Percentiles rank a stretch among this genome's conserved stretches.
Evolutionary conservation across 53 echinoderm and acorn worm genomes (phyloP).

Genomic region (Holothuria scabra): DNA sequence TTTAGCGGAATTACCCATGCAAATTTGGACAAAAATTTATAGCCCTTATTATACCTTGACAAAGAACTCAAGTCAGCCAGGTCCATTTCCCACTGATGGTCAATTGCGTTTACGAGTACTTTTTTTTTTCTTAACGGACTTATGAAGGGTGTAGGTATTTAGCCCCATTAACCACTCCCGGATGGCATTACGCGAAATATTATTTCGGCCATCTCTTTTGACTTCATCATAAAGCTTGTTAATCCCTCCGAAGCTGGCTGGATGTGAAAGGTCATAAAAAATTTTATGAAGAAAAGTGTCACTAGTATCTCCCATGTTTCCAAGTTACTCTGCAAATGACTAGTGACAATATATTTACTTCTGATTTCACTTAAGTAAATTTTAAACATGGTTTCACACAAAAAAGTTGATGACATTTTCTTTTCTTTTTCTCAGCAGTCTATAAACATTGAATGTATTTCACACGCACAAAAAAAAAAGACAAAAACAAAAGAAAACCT

Average conservation of each 20-base stretch:
- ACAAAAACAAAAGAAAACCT: too few relatives aligned
- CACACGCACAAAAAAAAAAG: too few relatives aligned
- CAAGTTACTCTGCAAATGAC: too few relatives aligned
- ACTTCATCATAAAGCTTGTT: conserved; percentile 54
- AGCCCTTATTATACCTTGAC: conserved; percentile 31
- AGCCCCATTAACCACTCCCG: conserved; percentile 41
- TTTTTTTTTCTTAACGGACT: conserved; percentile 46
- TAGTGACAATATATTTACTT: too few relatives aligned
- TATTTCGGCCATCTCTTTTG: conserved; percentile 50
- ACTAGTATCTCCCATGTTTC: too few relatives aligned
- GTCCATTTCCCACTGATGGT: conserved; percentile 59
- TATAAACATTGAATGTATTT: too few relatives aligned
- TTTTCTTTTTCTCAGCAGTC: too few relatives aligned
- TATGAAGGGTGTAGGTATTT: conserved; percentile 59
- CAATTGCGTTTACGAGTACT: conserved; percentile 41
- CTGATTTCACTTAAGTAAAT: too few relatives aligned
- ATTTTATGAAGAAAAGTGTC: neutral
- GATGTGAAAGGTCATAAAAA: conserved; percentile 26
- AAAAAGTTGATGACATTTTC: too few relatives aligned
- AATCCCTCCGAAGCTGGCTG: conserved; percentile 49
- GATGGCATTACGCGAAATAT: conserved; percentile 29
- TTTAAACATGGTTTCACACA: neutral
- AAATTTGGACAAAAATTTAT: conserved; percentile 60
- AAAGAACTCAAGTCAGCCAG: conserved; percentile 53
- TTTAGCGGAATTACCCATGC: conserved; percentile 61